Percentiles rank a stretch among this genome's conserved stretches.
These are phyloP conservation scores for Myzus persicae DNA, from an alignment of 1,140 invertebrate genomes.

Conservation along the genomic window DNA sequence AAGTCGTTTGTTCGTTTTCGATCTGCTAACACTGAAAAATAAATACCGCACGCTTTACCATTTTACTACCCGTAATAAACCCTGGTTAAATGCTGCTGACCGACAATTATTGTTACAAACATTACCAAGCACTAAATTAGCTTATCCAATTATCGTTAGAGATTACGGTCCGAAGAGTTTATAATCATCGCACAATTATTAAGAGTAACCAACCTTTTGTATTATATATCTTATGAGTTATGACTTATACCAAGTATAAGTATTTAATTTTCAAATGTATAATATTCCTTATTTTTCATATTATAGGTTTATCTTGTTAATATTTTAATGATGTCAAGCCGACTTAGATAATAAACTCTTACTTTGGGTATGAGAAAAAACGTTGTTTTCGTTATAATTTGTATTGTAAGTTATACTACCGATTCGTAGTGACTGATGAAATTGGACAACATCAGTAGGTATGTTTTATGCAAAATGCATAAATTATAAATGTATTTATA, in stretches of 20 bases:
- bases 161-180: neutral
- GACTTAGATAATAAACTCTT: neutral
- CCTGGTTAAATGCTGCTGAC: neutral
- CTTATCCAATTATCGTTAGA: neutral
- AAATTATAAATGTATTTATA: too few species aligned
- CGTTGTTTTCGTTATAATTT: neutral
- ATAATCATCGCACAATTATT: neutral
- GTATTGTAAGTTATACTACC: neutral
- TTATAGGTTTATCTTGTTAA: neutral
- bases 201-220: neutral
- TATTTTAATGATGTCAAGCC: neutral
- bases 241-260: neutral
- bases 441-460: too few species aligned
- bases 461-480: too few species aligned
- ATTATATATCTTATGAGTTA: neutral
- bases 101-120: neutral
- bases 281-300: neutral
- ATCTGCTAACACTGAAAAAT: neutral
- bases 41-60: neutral
- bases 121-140: neutral
- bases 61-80: neutral
- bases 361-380: neutral
- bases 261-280: neutral
- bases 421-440: too few species aligned
- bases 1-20: neutral